These are phyloP conservation scores for Tetragnatha montana DNA, from an alignment of 2,888 invertebrate genomes.

Conservation along the genomic window DNA sequence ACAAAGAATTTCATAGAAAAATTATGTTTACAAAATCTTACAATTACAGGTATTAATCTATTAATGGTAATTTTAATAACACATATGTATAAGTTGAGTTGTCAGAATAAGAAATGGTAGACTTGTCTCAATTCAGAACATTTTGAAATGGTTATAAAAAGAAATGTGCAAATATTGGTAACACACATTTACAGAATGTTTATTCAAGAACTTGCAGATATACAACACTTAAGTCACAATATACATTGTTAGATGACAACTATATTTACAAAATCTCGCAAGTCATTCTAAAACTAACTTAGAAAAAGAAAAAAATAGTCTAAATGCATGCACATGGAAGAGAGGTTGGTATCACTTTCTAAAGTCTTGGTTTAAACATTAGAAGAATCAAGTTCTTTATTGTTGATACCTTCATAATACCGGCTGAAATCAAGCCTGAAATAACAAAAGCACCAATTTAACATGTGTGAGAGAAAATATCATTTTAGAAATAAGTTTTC, in stretches of 20 bases:
- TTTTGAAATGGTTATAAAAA: too few relatives aligned
- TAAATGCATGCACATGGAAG: background rate
- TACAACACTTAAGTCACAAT: background rate
- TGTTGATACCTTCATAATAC: constrained; percentile 57
- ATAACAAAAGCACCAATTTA: background rate
- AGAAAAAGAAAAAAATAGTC: background rate
- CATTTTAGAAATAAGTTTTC: background rate
- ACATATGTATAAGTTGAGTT: too few relatives aligned
- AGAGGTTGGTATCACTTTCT: background rate
- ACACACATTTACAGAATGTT: background rate
- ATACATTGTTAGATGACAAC: background rate
- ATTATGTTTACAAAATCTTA: too few relatives aligned
- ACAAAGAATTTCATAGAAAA: too few relatives aligned
- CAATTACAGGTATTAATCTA: too few relatives aligned
- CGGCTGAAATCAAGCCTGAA: constrained; percentile 58
- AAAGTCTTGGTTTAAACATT: background rate
- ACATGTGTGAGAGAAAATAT: background rate
- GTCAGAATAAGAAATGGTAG: too few relatives aligned
- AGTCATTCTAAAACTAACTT: background rate
- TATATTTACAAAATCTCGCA: too few relatives aligned
- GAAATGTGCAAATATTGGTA: too few relatives aligned
- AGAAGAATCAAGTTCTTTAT: constrained; percentile 43
- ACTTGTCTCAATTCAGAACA: too few relatives aligned
- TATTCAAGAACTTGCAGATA: background rate
- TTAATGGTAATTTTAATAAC: too few relatives aligned